Conservation (phyloP, 2,113 vertebrate species). For the Tyrannus savana region DNA sequence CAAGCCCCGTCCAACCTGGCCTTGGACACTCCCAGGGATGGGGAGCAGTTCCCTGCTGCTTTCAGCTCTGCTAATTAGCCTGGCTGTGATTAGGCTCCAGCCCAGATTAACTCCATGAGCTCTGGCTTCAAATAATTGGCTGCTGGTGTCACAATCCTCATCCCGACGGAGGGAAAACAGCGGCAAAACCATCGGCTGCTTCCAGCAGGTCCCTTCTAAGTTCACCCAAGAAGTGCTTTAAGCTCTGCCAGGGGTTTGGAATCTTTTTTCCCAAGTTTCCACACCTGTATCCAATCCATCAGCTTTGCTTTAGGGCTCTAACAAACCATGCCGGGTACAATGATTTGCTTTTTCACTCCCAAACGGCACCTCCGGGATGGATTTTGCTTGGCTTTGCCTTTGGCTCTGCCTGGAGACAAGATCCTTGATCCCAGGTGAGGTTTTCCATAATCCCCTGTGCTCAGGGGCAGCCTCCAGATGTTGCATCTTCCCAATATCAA, state of each 20-base stretch:
- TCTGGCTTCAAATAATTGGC: neutral
- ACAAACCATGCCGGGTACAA: accelerated
- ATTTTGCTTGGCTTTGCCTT: accelerated
- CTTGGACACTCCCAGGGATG: neutral
- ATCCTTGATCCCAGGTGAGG: neutral
- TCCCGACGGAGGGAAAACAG: accelerated
- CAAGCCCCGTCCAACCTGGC: neutral
- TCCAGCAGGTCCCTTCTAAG: accelerated
- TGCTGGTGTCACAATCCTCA: neutral
- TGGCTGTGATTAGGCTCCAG: neutral
- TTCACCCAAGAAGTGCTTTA: accelerated
- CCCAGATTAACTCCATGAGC: neutral
- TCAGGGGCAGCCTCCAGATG: neutral
- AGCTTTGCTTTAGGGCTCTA: accelerated
- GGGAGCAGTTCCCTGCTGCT: neutral
- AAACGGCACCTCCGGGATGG: accelerated
- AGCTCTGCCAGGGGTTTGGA: neutral
- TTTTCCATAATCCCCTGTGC: accelerated
- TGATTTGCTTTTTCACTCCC: neutral
- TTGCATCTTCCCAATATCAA: neutral
- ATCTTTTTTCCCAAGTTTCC: neutral
- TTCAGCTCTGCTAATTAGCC: neutral
- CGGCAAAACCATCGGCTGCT: accelerated
- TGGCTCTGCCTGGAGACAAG: accelerated
- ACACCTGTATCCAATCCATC: neutral